Evolutionary conservation across 1,140 invertebrate genomes (phyloP), one percentile per base, ranked within the genome.

Genomic region (Formica selysi): DNA sequence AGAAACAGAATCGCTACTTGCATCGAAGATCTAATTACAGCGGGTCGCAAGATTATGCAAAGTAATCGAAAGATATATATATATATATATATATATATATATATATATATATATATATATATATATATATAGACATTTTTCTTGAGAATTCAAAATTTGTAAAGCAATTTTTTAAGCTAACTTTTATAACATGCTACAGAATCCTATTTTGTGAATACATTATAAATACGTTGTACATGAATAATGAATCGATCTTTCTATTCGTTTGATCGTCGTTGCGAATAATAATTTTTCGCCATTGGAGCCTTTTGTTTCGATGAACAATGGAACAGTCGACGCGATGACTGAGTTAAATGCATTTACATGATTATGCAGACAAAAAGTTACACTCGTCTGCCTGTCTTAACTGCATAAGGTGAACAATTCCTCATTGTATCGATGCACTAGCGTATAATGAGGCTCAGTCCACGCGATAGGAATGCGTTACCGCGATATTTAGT

Each of bases 381-480:
- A 86, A 79, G 62, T 76, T 51, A 76, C 19, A 44, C 44, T 51
- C 44, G 48, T 68, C 62, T 38, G 59, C 70, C 65, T 38, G 71
- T 32, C 41, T 11, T 26, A 44, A 8, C 73, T n/a, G 44, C 48
- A 88, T 80, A 76, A 80, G 85, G 70, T 68, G 87, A 73, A 89
- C 84, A 86, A 89, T 89, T 81, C 87, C 22, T 89, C 87, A 89
- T 89, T 89, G 87, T 89, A 86, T 81, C 84, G 87, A 87, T 62
- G 44, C 57, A 51, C 83, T 62, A 59, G 73, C 44, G 73, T 54
- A 86, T 89, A 86, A 86, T 81, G 70, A 81, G 48, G 19, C 76
- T 19, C 85, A 73, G 48, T 89, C 68, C 70, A 89, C 79, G 62
- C 76, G 61, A 51, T 67, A 71, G 70, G 71, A 68, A 67, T 78